Evolutionary conservation across 2,888 invertebrate species (phyloP), one percentile per base, ranked within the genome.

Genomic region (Plebejus anna): DNA sequence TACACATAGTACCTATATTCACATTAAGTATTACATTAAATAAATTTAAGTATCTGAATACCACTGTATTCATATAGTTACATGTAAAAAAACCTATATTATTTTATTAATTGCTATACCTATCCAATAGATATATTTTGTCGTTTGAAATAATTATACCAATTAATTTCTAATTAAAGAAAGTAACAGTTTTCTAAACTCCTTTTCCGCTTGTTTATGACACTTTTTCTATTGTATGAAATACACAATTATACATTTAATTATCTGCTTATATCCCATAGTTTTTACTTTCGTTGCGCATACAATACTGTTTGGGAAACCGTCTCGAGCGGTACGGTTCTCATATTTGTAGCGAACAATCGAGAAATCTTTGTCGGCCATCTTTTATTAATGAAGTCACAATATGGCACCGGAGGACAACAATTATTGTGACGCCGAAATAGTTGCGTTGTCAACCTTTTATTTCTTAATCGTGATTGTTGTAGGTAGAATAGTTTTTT

Each of bases 301-400:
- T 66, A 78, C 78, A 77, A 77, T 78, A 78, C 76, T 75, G 76
- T 73, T 38, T 66, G 66, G 22, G 66, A 66, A 66, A 66, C 66
- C 5, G 66, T 77, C 72, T 78, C 77, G 76, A 70, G 77, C 78
- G 79, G 80, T 82, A 82, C 75, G 75, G 78, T 79, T 82, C 85
- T 80, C 86, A 84, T 80, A 82, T 80, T 81, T 81, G 80, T 81
- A 72, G 80, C 70, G 81, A 88, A 91, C 92, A 92, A 91, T 90
- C 87, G 87, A 87, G 90, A 89, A 88, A 90, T 92, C 91, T 88
- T 82, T 82, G 82, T 88, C 84, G 88, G 87, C 86, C 91, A 92
- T 92, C 91, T 82, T 85, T 89, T 89, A 89, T 90, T 90, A 89
- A 86, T 66, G 0, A 66, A 66, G 32, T 66, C 66, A 66, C 66